A percentile compares a stretch with the other conserved stretches of the same genome.
These are phyloP conservation scores for Centrocercus urophasianus DNA, from an alignment of 2,113 vertebrate species.

Conservation along the genomic window DNA sequence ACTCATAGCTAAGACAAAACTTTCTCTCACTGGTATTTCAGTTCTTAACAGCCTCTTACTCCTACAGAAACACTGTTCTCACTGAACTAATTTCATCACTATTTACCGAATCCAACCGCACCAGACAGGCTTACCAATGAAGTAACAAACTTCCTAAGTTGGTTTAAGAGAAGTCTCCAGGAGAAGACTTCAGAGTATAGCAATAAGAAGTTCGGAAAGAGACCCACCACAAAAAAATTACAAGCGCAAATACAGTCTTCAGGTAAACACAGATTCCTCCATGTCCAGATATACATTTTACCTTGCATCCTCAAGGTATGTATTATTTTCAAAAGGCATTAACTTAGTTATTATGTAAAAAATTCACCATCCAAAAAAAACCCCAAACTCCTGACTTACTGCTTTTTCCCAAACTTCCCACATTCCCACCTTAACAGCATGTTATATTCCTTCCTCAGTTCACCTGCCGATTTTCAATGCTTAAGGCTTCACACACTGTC, in stretches of 20 bases:
- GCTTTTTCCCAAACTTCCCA: background rate
- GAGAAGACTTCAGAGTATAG: background rate
- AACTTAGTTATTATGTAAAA: background rate
- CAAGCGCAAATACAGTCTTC: background rate
- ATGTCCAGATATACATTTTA: background rate
- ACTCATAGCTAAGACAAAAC: background rate
- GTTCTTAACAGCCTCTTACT: background rate
- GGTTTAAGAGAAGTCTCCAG: background rate
- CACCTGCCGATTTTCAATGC: background rate
- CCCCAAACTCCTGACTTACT: background rate
- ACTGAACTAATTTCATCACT: background rate
- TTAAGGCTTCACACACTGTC: rapidly evolving
- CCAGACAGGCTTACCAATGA: background rate
- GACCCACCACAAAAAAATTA: background rate
- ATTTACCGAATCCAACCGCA: background rate
- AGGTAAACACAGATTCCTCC: background rate
- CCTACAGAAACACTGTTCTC: background rate
- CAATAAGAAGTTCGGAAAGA: background rate
- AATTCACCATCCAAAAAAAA: rapidly evolving
- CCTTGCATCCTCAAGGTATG: background rate
- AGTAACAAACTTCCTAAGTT: background rate
- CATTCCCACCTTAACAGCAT: background rate
- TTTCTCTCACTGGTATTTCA: background rate
- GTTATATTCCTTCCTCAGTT: background rate
- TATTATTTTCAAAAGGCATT: background rate